Percentiles rank a stretch among this genome's conserved stretches.
phyloP scores from a whole-genome alignment of 2,797 vertebrate genomes.

The Bradypus variegatus region DNA sequence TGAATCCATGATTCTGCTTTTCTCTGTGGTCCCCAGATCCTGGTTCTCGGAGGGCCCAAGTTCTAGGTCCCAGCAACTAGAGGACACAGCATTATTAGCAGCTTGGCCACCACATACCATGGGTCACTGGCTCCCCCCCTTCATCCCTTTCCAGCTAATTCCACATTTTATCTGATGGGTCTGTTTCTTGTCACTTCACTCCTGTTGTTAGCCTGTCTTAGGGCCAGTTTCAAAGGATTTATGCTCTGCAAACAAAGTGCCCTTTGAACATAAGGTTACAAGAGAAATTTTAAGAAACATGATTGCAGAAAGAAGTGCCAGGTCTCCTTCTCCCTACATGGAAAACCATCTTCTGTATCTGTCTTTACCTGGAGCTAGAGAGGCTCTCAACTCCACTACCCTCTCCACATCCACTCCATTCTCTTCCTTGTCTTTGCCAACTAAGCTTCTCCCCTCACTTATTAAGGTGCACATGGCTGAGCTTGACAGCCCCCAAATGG shows the following conservation, averaged over 20 bases:
- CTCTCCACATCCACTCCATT: background rate
- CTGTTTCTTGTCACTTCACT: background rate
- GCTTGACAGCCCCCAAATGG: background rate
- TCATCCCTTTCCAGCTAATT: background rate
- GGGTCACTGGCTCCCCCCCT: background rate
- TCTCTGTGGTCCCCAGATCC: too few relatives aligned
- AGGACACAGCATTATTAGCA: background rate
- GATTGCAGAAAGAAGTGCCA: background rate
- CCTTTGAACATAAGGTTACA: background rate
- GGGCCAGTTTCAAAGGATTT: background rate
- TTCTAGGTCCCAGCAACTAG: background rate
- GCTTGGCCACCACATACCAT: background rate
- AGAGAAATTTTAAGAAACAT: background rate
- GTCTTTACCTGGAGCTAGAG: background rate
- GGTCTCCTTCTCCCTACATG: background rate
- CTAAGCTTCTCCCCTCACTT: background rate
- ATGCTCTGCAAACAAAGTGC: background rate
- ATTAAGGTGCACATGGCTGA: background rate
- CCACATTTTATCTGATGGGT: background rate
- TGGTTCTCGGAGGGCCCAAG: too few relatives aligned
- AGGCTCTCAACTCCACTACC: background rate
- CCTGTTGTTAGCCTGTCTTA: background rate
- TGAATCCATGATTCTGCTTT: too few relatives aligned
- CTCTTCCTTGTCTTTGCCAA: background rate
- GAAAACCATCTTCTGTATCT: background rate